Evolutionary conservation across 2,797 vertebrate genomes (phyloP), one percentile per base, ranked within the genome.

Genomic region (Graptemys geographica): DNA sequence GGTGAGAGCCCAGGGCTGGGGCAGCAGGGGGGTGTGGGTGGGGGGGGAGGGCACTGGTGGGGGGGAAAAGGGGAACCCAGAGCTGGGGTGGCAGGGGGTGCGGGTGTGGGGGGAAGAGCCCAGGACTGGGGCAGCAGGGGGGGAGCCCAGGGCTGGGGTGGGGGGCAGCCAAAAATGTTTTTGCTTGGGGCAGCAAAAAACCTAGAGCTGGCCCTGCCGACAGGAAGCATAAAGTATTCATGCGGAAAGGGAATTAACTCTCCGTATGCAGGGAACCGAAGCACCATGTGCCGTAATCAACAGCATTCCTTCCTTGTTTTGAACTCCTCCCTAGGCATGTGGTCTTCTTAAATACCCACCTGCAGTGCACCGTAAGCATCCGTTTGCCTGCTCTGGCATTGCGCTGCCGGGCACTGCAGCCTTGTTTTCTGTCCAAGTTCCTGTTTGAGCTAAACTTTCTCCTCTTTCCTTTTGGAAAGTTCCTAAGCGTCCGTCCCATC

Each of bases 201-300:
- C 44, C 44, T 44, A 44, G 44, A 44, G 44, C 44, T 8, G 44
- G 44, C 44, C 44, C 44, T 44, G 44, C 44, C 44, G 51, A 51
- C 52, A 53, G n/a, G 23, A 80, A 18, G 11, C 1, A 52, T 79
- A 69, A 76, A 33, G 52, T 72, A 5, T 0, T 11, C 9, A 8
- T 25, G 13, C 55, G 82, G 83, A 47, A 89, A 84, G 44, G n/a
- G 41, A 83, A 37, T 9, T 3, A n/a, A 5, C 19, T 6, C 4
- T 81, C 37, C 23, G 1, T 12, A 41, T 72, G 1, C 1, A 0
- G 0, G 47, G 1, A 3, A 19, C 56, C 51, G n/a, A 12, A 2
- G 41, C 18, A 49, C 57, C 55, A 31, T 85, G 53, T 37, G 53
- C 90, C 4, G 1, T 47, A 33, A 81, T 62, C 49, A 18, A 49